These are phyloP conservation scores for Gnatocerus cornutus DNA, from an alignment of 2,888 invertebrate species.

Conservation along the genomic window DNA sequence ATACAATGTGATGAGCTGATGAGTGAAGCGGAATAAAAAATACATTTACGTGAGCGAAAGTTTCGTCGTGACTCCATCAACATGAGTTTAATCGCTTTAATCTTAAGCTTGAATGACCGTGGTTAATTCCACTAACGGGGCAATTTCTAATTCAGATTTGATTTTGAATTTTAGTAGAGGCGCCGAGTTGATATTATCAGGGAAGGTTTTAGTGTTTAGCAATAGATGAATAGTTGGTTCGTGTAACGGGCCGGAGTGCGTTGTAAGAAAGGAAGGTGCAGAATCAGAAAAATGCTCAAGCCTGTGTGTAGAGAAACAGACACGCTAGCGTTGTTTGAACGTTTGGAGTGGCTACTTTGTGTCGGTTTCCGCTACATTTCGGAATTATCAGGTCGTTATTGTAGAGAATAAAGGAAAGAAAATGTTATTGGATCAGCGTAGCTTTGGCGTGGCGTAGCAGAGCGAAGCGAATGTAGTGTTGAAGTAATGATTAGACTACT, in stretches of 20 bases:
- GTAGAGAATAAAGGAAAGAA: slow-evolving; percentile 36
- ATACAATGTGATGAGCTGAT: too few species aligned
- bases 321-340: slow-evolving; percentile 31
- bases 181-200: too few species aligned
- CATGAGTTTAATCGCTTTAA: too few species aligned
- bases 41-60: too few species aligned
- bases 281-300: slow-evolving; percentile 4
- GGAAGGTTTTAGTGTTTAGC: too few species aligned
- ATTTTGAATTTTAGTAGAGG: too few species aligned
- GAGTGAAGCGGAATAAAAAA: too few species aligned
- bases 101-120: too few species aligned
- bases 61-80: too few species aligned
- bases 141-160: too few species aligned
- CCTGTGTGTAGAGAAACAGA: slow-evolving; percentile 18
- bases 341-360: slow-evolving; percentile 29
- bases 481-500: slow-evolving; percentile 44
- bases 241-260: neutral
- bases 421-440: slow-evolving; percentile 33
- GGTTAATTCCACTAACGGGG: too few species aligned
- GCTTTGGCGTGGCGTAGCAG: slow-evolving; percentile 27
- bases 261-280: slow-evolving; percentile 3
- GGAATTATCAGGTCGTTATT: slow-evolving; percentile 40
- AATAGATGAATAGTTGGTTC: neutral
- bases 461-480: slow-evolving; percentile 31
- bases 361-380: slow-evolving; percentile 30